Conservation (phyloP, 2,797 vertebrate species). For the Epinephelus malabaricus region DNA sequence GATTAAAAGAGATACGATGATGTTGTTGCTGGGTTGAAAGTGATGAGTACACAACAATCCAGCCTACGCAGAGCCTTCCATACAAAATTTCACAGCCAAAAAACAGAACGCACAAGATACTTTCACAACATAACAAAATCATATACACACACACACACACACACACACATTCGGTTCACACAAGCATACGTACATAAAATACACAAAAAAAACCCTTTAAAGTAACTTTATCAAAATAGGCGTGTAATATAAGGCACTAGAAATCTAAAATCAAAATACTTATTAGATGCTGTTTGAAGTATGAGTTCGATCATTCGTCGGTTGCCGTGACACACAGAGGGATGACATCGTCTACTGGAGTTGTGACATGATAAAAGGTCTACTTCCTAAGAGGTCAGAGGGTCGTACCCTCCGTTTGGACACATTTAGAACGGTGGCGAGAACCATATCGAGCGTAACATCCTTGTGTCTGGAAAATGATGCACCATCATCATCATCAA, state of each 20-base stretch:
- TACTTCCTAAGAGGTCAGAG: slow-evolving; percentile 64
- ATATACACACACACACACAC: slow-evolving; percentile 22
- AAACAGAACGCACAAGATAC: slow-evolving; percentile 59
- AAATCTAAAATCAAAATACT: slow-evolving; percentile 94
- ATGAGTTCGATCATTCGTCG: slow-evolving; percentile 76
- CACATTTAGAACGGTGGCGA: slow-evolving; percentile 51
- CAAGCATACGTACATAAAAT: slow-evolving; percentile 72
- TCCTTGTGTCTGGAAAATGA: slow-evolving; percentile 71
- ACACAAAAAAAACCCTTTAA: slow-evolving; percentile 81
- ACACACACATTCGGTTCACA: slow-evolving; percentile 56
- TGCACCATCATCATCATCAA: slow-evolving; percentile 59
- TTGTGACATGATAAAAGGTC: slow-evolving; percentile 58
- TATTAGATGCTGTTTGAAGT: slow-evolving; percentile 82
- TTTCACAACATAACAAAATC: slow-evolving; percentile 72
- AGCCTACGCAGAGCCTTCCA: slow-evolving; percentile 55
- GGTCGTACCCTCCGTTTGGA: slow-evolving; percentile 53
- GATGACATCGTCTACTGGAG: slow-evolving; percentile 75
- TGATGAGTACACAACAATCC: slow-evolving; percentile 48
- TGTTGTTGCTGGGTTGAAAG: slow-evolving; percentile 58
- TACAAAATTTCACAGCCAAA: slow-evolving; percentile 63
- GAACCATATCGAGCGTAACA: slow-evolving; percentile 42
- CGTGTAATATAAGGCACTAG: slow-evolving; percentile 99
- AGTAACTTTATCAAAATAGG: slow-evolving; percentile 92
- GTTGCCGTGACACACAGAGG: slow-evolving; percentile 68
- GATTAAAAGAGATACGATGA: slow-evolving; percentile 45